These are phyloP conservation scores for Xylocampa areola DNA, from an alignment of 2,888 invertebrate species.

Conservation along the genomic window DNA sequence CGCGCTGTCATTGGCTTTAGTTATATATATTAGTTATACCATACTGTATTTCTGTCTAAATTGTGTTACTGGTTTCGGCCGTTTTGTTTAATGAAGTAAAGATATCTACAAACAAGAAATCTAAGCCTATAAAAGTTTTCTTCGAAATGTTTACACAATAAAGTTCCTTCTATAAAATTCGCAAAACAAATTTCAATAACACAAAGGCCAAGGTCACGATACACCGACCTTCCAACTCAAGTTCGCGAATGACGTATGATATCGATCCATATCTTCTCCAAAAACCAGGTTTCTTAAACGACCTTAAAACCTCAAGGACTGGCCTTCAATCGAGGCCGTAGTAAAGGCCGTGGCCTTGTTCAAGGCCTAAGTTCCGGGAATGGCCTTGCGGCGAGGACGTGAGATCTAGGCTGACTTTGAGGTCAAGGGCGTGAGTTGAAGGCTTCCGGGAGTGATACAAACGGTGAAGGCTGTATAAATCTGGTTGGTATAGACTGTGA, in stretches of 20 bases:
- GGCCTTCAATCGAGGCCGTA: constrained; percentile 57
- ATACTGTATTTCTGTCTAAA: no score
- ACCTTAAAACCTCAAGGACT: constrained; percentile 43
- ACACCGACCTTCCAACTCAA: constrained; percentile 28
- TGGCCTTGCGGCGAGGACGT: constrained; percentile 36
- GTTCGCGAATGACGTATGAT: constrained; percentile 39
- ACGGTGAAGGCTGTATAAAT: background rate
- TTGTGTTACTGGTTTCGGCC: no score
- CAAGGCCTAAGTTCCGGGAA: constrained; percentile 37
- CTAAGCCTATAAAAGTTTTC: no score
- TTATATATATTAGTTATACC: no score
- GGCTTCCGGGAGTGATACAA: constrained; percentile 19
- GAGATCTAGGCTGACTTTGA: constrained; percentile 24
- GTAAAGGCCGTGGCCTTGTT: constrained; percentile 36
- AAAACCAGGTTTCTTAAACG: constrained; percentile 32
- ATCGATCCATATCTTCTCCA: constrained; percentile 37
- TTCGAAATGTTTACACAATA: no score
- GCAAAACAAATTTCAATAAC: background rate
- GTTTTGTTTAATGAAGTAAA: no score
- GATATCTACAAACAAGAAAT: no score
- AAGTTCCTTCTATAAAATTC: background rate
- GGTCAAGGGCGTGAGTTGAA: constrained; percentile 34
- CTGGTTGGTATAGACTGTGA: background rate
- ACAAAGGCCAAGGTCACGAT: constrained; percentile 24
- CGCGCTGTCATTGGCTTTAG: no score